Evolutionary conservation across 2,797 vertebrate species (phyloP).

Genomic region (Pseudomugil tenellus): DNA sequence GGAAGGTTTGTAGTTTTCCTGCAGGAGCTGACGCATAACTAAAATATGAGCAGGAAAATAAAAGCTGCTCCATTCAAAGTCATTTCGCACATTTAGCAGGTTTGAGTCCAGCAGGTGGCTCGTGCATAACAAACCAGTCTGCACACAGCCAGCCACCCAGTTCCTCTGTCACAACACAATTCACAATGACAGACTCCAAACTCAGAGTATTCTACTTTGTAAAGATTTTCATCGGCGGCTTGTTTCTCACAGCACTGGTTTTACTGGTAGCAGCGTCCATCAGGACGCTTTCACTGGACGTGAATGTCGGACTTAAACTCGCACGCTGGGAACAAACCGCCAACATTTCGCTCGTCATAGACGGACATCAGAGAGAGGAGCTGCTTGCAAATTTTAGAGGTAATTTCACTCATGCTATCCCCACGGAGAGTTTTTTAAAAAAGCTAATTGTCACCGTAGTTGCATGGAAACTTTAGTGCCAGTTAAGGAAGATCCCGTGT

Average conservation of each 20-base stretch:
- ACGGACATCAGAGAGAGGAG: conserved; percentile 63
- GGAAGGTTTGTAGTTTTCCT: too few relatives aligned
- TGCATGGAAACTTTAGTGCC: not conserved
- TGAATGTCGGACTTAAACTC: conserved; percentile 74
- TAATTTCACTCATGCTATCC: conserved; percentile 30
- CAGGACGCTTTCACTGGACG: conserved; percentile 78
- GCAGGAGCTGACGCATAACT: not conserved
- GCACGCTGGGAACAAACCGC: conserved; percentile 76
- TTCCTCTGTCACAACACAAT: conserved; percentile 1
- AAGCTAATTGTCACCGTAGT: not conserved
- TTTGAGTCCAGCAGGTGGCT: conserved; percentile 34
- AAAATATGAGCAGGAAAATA: not conserved
- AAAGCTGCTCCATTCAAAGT: not conserved
- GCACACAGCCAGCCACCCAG: not conserved
- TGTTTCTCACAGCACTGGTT: conserved; percentile 28
- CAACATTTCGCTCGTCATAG: conserved; percentile 63
- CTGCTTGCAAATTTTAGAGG: conserved; percentile 85
- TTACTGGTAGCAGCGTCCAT: conserved; percentile 61
- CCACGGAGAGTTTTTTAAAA: too few relatives aligned
- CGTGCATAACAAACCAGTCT: not conserved
- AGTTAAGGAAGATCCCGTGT: not conserved
- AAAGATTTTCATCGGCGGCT: conserved; percentile 53
- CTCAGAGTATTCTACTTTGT: conserved; percentile 40
- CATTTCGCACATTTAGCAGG: not conserved
- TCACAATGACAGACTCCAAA: conserved; percentile 59